Evolutionary conservation across 2,113 vertebrate genomes (phyloP).

Genomic region (Rhinoptilus africanus): DNA sequence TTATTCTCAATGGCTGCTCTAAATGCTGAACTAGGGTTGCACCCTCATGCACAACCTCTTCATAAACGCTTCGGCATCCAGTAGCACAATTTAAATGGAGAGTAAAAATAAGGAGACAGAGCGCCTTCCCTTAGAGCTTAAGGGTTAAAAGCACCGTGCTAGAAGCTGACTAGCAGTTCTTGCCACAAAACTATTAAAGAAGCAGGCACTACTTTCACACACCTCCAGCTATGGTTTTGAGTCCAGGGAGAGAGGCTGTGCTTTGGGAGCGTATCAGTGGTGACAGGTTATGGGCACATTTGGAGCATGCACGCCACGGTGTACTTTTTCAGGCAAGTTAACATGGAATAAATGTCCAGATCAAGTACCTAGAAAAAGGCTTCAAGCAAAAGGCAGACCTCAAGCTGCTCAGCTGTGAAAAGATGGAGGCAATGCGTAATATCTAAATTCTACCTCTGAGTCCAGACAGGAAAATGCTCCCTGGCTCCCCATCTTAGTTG

Average conservation of each 20-base stretch:
- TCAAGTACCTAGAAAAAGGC: not conserved
- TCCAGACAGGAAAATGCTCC: not conserved
- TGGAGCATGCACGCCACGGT: not conserved
- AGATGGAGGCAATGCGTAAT: not conserved
- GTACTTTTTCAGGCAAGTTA: not conserved
- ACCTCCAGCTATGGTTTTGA: not conserved
- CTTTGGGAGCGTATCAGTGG: not conserved
- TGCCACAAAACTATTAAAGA: not conserved
- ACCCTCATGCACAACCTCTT: not conserved
- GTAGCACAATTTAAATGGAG: accelerated
- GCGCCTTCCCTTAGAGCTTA: not conserved
- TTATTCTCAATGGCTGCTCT: not conserved
- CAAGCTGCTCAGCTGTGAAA: not conserved
- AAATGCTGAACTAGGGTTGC: not conserved
- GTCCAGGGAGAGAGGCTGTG: not conserved
- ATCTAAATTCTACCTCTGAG: not conserved
- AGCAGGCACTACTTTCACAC: not conserved
- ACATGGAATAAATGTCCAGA: not conserved
- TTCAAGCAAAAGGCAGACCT: not conserved
- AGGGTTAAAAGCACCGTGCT: not conserved
- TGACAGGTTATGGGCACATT: not conserved
- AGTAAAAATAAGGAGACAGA: not conserved
- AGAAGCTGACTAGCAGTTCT: not conserved
- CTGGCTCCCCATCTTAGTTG: not conserved
- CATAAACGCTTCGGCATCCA: not conserved